Evolutionary conservation across 2,888 invertebrate species (phyloP), one percentile per base, ranked within the genome.

Genomic region (Autographa gamma): DNA sequence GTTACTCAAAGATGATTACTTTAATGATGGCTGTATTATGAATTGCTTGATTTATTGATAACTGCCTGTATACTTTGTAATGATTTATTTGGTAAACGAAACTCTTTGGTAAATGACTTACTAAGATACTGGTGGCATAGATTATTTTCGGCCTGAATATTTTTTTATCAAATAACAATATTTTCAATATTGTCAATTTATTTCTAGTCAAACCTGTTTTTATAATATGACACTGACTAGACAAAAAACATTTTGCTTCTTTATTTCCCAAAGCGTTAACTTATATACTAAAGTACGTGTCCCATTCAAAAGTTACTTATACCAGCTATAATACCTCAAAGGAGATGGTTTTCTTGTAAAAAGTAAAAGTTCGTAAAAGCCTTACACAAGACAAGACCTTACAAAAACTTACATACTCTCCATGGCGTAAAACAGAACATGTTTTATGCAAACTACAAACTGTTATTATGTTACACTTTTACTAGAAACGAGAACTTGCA

Each of bases 21-120:
- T 77, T 76, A 77, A 77, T 77, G 80, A 77, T 66, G 80, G 72
- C 60, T 72, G 68, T 76, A 62, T 77, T 67, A 68, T 25, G 58
- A 59, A 66, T 76, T 68, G 43, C 64, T 72, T 80, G 72, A 76
- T 59, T 80, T 76, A 80, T 68, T 76, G 63, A 80, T 66, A 71
- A 60, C 65, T 72, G 38, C 9, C 71, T 63, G 25, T 66, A 41
- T 64, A 75, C 61, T 71, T 76, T 71, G 41, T 80, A 59, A 63
- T 64, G 61, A 58, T 54, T 54, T 58, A 58, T 54, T 54, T 58
- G 31, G 19, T n/a, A 19, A 56, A 56, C 54, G 25, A 25, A 56
- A 19, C 54, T 56, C 25, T 56, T 56, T 56, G 18, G n/a, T 56
- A 48, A 16, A 48, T 48, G n/a, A n/a, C 48, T 48, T 16, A 7